Conservation (phyloP, 2,888 invertebrate genomes). For the Eurytoma adleriae region DNA sequence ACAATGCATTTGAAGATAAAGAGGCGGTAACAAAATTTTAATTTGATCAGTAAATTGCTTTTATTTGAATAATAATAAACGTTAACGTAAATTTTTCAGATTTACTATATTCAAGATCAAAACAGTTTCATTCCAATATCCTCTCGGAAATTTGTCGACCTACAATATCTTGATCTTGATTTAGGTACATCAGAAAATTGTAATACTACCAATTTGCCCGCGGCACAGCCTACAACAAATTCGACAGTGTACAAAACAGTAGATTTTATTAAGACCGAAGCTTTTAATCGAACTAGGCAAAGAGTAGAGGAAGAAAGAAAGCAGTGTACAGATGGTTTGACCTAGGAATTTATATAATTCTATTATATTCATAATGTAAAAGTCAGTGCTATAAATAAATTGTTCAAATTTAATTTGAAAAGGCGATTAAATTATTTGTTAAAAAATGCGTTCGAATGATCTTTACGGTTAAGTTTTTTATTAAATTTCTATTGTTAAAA, state of each 20-base stretch:
- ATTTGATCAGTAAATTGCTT: background rate
- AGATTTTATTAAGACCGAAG: slow-evolving; percentile 95
- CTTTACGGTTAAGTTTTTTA: too few species aligned
- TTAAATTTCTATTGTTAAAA: background rate
- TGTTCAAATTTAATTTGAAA: too few species aligned
- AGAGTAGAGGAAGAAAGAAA: slow-evolving; percentile 85
- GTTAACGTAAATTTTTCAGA: slow-evolving; percentile 58
- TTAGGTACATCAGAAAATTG: slow-evolving; percentile 78
- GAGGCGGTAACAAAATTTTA: slow-evolving; percentile 70
- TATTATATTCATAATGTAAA: slow-evolving; percentile 76
- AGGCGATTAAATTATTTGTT: too few species aligned
- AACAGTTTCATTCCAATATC: slow-evolving; percentile 66
- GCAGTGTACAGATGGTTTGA: slow-evolving; percentile 73
- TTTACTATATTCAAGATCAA: slow-evolving; percentile 70
- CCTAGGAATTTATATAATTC: slow-evolving; percentile 82
- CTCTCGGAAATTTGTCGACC: slow-evolving; percentile 71
- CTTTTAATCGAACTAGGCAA: slow-evolving; percentile 91
- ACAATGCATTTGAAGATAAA: slow-evolving; percentile 74
- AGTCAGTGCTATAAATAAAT: background rate
- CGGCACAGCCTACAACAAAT: slow-evolving; percentile 75
- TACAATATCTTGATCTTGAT: slow-evolving; percentile 94
- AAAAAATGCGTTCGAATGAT: too few species aligned
- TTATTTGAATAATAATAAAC: background rate
- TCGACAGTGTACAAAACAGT: slow-evolving; percentile 91
- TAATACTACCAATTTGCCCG: slow-evolving; percentile 75